Evolutionary conservation across 2,888 invertebrate genomes (phyloP).

Genomic region (Ornithoptera alexandrae): DNA sequence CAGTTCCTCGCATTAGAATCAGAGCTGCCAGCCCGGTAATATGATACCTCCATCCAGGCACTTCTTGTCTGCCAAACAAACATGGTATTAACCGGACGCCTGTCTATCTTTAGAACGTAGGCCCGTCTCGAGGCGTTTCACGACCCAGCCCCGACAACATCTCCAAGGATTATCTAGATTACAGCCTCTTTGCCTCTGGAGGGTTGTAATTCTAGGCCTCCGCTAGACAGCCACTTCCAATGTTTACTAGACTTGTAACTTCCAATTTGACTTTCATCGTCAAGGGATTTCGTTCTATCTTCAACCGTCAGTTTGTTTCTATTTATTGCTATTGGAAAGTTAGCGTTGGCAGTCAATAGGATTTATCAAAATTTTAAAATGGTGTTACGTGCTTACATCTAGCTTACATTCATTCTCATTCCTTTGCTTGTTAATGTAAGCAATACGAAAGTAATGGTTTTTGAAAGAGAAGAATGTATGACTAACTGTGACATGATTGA

Average conservation of each 20-base stretch:
- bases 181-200: slow-evolving; percentile 40
- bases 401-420: too few species aligned
- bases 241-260: slow-evolving; percentile 26
- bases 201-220: slow-evolving; percentile 34
- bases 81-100: slow-evolving; percentile 25
- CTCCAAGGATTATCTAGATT: slow-evolving; percentile 38
- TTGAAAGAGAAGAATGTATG: too few species aligned
- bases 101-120: slow-evolving; percentile 26
- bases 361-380: too few species aligned
- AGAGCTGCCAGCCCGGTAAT: neutral
- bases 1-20: neutral
- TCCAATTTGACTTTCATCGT: slow-evolving; percentile 15
- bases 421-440: too few species aligned
- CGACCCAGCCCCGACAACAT: slow-evolving; percentile 36
- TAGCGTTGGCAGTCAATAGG: too few species aligned
- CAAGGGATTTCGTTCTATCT: slow-evolving; percentile 13
- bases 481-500: too few species aligned
- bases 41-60: slow-evolving; percentile 1
- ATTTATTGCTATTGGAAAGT: too few species aligned
- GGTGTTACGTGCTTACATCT: too few species aligned
- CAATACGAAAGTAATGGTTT: too few species aligned
- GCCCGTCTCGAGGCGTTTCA: slow-evolving; percentile 38
- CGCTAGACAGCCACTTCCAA: slow-evolving; percentile 25
- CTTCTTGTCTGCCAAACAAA: neutral
- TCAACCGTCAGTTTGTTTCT: slow-evolving; percentile 2